Evolutionary conservation across 35 echinoderm and acorn worm genomes (phyloP), one percentile per base, ranked within the genome.

Genomic region (Acanthaster planci): DNA sequence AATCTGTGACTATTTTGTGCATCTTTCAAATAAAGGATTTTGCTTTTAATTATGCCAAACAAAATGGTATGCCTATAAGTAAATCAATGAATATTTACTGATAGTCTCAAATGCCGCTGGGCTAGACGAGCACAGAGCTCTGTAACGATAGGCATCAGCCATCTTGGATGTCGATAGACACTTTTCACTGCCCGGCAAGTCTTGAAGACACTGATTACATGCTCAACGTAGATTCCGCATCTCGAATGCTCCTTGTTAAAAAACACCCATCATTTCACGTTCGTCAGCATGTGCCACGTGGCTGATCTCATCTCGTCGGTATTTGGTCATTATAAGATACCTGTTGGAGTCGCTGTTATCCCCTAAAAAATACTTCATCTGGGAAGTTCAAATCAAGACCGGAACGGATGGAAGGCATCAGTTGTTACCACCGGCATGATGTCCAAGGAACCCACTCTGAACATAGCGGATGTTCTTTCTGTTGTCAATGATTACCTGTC

Each of bases 361-460:
- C 54, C 54, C 7, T 18, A 57, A 22, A 57, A 57, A 57, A 1
- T 18, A 7, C 54, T 57, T 22, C 54, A 57, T 57, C 54, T 22
- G 54, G 54, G 23, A 57, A 57, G 7, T 57, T 57, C 7, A 57
- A 57, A 57, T 57, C 54, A 15, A 1, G 1, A 22, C 23, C 54
- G 23, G 54, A 22, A 57, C 54, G 15, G 23, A 57, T 57, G 54
- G 54, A 57, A 22, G 54, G 54, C 1, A 57, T 57, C 54, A 57
- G 54, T 15, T 57, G 54, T 15, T 57, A 57, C 54, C 54, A 57
- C 23, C 54, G 54, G 16, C 23, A 15, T 57, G 54, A 57, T 57
- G 54, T 57, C 54, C 54, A 57, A 57, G 54, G 54, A 57, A 57
- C 54, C 54, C 54, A 57, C 54, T 57, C 54, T 57, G 54, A 22